A percentile compares a stretch with the other conserved stretches of the same genome.
phyloP scores from a whole-genome alignment of 2,113 vertebrate species.

The Hirundichthys speculiger region DNA sequence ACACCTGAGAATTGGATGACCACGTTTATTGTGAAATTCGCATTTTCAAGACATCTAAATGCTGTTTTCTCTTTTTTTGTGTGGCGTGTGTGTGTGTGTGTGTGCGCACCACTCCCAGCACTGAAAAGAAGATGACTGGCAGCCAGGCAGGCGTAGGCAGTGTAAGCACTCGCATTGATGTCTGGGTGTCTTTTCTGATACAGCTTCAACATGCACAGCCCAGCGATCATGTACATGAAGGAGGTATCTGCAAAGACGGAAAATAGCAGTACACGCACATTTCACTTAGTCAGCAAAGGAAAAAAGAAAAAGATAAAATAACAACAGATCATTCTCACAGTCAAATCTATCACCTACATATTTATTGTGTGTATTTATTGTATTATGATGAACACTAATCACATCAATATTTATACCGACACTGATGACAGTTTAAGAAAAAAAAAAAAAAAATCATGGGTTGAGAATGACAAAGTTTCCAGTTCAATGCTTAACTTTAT shows the following conservation, averaged over 20 bases:
- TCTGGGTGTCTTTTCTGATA: slow-evolving; percentile 98
- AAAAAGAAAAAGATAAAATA: no score
- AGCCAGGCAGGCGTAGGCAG: slow-evolving; percentile 94
- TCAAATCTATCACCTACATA: background rate
- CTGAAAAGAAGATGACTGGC: slow-evolving; percentile 96
- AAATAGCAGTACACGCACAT: background rate
- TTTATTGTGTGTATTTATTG: background rate
- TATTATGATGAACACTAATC: no score
- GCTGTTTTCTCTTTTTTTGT: background rate
- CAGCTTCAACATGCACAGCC: slow-evolving; percentile 96
- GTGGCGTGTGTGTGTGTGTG: background rate
- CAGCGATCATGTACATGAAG: slow-evolving; percentile 99
- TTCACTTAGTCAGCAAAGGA: no score
- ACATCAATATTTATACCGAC: no score
- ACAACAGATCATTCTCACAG: no score
- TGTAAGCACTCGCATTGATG: slow-evolving; percentile 97
- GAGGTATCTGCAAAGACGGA: slow-evolving; percentile 86
- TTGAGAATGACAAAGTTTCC: no score
- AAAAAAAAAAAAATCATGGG: no score
- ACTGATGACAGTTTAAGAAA: no score
- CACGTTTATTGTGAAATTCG: background rate
- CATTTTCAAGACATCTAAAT: background rate
- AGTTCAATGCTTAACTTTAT: no score
- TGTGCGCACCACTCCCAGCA: slow-evolving; percentile 91
- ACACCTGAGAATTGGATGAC: slow-evolving; percentile 81